Percentiles rank a stretch among this genome's conserved stretches.
Evolutionary conservation across 1,140 invertebrate genomes (phyloP).

Genomic region (Cydia fagiglandana): DNA sequence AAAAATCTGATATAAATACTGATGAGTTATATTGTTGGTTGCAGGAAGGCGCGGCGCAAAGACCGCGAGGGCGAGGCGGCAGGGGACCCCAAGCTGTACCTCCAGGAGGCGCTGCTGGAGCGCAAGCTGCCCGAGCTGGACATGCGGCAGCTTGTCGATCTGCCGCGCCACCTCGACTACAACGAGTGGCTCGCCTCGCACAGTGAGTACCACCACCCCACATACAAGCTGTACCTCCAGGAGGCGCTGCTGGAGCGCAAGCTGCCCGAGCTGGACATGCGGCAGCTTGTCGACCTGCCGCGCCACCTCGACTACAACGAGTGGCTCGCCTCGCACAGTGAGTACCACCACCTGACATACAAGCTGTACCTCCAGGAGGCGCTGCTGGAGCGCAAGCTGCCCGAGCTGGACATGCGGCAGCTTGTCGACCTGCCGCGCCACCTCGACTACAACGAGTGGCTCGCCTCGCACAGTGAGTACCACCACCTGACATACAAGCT

Average conservation of each 20-base stretch:
- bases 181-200: conserved; percentile 99
- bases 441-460: conserved; percentile 98
- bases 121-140: conserved; percentile 95
- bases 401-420: conserved; percentile 33
- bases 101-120: conserved; percentile 95
- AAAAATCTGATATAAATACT: neutral
- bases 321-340: conserved; percentile 98
- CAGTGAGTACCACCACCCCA: conserved; percentile 85
- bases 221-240: conserved; percentile 81
- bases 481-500: too few species aligned
- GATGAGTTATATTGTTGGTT: conserved; percentile 51
- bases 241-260: conserved; percentile 95
- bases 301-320: conserved; percentile 97
- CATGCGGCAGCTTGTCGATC: conserved; percentile 93
- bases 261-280: conserved; percentile 94
- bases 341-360: conserved; percentile 69
- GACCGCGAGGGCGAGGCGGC: conserved; percentile 92
- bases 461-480: conserved; percentile 96
- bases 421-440: conserved; percentile 95
- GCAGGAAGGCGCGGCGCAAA: conserved; percentile 97
- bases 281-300: conserved; percentile 95
- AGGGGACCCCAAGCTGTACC: conserved; percentile 95
- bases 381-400: too few species aligned
- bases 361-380: too few species aligned
- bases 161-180: conserved; percentile 95